A percentile compares a stretch with the other conserved stretches of the same genome.
Conservation (phyloP, 2,113 vertebrate genomes). For the Tursiops truncatus region DNA sequence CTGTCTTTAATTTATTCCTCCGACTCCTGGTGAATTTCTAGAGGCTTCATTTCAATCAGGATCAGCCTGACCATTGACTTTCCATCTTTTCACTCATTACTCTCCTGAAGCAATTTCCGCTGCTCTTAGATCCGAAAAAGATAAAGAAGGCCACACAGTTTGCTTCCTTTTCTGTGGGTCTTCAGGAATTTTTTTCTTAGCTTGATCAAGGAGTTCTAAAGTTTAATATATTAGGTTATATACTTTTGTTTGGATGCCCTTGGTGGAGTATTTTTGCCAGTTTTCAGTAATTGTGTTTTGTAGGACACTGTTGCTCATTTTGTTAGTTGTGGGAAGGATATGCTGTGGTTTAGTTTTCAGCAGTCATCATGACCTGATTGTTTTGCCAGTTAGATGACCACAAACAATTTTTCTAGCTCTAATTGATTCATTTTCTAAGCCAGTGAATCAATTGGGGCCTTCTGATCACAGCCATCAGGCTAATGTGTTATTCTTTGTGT, state of each 20-base stretch:
- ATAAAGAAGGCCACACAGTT: not conserved
- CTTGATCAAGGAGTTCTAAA: not conserved
- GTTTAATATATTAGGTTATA: not conserved
- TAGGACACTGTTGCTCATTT: not conserved
- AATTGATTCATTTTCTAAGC: not conserved
- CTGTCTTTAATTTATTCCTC: not conserved
- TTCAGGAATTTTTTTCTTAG: not conserved
- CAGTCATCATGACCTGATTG: not conserved
- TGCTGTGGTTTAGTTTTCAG: not conserved
- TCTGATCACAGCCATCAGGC: no score
- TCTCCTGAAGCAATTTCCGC: not conserved
- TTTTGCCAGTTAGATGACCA: conserved; percentile 11
- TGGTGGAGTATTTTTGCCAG: not conserved
- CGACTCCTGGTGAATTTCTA: not conserved
- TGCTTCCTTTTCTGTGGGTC: not conserved
- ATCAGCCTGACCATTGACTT: not conserved
- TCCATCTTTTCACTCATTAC: not conserved
- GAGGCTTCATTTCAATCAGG: not conserved
- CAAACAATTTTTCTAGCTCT: not conserved
- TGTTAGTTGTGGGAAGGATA: not conserved
- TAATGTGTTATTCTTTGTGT: no score
- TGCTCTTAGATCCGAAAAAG: not conserved
- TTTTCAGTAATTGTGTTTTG: not conserved
- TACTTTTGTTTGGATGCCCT: not conserved
- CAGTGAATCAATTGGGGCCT: no score